Evolutionary conservation across 2,888 invertebrate species (phyloP), one percentile per base, ranked within the genome.

Genomic region (Dicyrtomina minuta): DNA sequence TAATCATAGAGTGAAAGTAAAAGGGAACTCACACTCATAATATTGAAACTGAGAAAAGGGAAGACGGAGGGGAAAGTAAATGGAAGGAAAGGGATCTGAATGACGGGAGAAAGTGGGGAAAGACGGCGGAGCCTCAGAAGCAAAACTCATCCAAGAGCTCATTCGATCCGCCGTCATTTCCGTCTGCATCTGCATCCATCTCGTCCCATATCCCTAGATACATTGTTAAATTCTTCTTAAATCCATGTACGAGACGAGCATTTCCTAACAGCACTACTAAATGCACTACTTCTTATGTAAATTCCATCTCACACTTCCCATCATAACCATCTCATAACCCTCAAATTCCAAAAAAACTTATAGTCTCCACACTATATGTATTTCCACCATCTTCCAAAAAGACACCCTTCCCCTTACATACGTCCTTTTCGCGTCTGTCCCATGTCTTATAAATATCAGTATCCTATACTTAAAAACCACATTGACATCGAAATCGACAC

Each of bases 121-220:
- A 1, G 58, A 33, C 2, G 33, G 4, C 15, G 20, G 41, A n/a
- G 39, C 4, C 1, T 4, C 13, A 33, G 33, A n/a, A n/a, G 58
- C 1, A 58, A 58, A 39, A 12, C 13, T 1, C 58, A 39, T 58
- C 5, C 3, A 27, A 56, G 26, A 17, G 22, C 46, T 46, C 61
- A 61, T 44, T 61, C 59, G 22, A 43, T 55, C 41, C 43, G 43
- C 43, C 59, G 12, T 60, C 59, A 60, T 60, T 43, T 60, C 59
- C 59, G 59, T 43, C 59, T 60, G 43, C 43, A 20, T 41, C 43
- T 41, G 59, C 20, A 60, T 60, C 44, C 59, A 60, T 43, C 59
- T 43, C 43, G 22, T 55, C 55, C 26, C 55, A 10, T 26, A 55
- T 55, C 24, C 26, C n/a, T n/a, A 33, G 8, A 3, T 33, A 33